Evolutionary conservation across 2,113 vertebrate genomes (phyloP).

Genomic region (Chunga burmeisteri): DNA sequence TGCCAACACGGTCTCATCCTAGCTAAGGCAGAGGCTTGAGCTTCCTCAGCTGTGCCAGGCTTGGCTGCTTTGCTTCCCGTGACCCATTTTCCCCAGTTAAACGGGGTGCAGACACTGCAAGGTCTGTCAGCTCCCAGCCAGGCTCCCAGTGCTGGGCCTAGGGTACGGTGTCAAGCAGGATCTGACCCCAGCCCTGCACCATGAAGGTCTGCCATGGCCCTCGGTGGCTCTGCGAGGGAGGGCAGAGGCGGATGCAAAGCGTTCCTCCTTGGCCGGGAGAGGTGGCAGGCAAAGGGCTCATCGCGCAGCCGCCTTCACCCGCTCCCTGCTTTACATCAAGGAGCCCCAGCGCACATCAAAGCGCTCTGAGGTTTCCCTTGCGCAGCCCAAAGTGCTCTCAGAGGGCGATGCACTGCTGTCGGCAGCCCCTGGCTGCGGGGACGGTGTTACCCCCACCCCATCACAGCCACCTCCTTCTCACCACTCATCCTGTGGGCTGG

Average conservation of each 20-base stretch:
- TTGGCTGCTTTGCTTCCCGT: neutral
- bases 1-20: neutral
- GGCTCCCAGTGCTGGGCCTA: neutral
- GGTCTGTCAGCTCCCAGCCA: neutral
- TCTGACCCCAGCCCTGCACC: fast-evolving
- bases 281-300: fast-evolving
- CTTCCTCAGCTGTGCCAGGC: neutral
- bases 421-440: fast-evolving
- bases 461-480: neutral
- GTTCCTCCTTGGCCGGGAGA: fast-evolving
- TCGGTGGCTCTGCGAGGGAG: neutral
- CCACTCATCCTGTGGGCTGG: fast-evolving
- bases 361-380: neutral
- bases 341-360: neutral
- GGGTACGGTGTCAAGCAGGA: neutral
- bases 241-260: neutral
- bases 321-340: neutral
- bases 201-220: neutral
- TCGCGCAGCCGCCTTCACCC: neutral
- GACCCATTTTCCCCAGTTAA: neutral
- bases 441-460: neutral
- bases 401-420: neutral
- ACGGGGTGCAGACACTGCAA: neutral
- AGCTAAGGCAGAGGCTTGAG: neutral
- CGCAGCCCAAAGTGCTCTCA: neutral